Evolutionary conservation across 1,140 invertebrate species (phyloP).

Genomic region (Littorina saxatilis): DNA sequence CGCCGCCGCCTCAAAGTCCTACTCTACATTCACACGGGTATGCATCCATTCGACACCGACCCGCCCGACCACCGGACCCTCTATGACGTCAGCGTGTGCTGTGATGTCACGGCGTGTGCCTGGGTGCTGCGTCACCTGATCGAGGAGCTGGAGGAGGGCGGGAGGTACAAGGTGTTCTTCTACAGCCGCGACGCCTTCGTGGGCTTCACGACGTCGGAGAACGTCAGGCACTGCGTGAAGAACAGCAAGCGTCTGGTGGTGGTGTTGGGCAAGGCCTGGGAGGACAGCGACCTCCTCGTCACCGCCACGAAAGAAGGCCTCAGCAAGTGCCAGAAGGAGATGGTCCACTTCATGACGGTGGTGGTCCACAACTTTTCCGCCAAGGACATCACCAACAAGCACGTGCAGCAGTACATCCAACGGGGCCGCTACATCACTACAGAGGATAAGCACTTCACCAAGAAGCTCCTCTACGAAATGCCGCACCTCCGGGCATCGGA

Average conservation of each 20-base stretch:
- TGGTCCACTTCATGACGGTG: conserved; percentile 50
- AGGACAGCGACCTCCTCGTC: conserved; percentile 41
- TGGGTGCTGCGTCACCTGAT: conserved; percentile 58
- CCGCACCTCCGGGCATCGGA: background rate
- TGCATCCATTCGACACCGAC: conserved; percentile 64
- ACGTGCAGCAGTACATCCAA: conserved; percentile 11
- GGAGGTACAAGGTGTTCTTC: conserved; percentile 53
- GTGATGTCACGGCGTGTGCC: conserved; percentile 43
- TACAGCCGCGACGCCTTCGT: conserved; percentile 56
- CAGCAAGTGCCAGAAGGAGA: conserved; percentile 53
- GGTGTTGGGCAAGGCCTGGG: conserved; percentile 50
- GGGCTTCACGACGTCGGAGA: conserved; percentile 57
- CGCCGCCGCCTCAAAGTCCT: conserved; percentile 56
- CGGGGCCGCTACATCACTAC: conserved; percentile 18
- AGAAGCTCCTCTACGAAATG: conserved; percentile 35
- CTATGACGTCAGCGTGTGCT: conserved; percentile 55
- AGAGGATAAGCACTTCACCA: conserved; percentile 27
- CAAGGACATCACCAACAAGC: conserved; percentile 21
- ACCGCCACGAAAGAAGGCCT: conserved; percentile 55
- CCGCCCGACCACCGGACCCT: conserved; percentile 40
- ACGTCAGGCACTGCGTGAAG: conserved; percentile 51
- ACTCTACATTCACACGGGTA: conserved; percentile 58
- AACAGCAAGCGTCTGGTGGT: conserved; percentile 58
- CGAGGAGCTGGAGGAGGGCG: conserved; percentile 43
- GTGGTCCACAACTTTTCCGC: background rate